A percentile compares a stretch with the other conserved stretches of the same genome.
Evolutionary conservation across 2,113 vertebrate genomes (phyloP).

Genomic region (Hyla sarda): DNA sequence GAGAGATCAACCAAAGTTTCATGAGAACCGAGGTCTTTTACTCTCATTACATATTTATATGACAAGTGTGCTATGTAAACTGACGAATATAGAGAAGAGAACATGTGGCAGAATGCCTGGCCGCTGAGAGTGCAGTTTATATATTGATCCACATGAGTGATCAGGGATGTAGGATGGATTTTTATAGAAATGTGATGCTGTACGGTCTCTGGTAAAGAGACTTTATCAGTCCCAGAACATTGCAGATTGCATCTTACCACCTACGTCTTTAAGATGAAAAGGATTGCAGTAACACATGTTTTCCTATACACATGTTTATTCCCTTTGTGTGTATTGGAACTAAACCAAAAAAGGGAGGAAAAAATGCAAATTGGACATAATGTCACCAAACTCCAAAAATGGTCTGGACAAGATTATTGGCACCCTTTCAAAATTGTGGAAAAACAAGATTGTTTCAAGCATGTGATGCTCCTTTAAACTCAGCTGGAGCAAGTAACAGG

Average conservation of each 20-base stretch:
- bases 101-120: not conserved
- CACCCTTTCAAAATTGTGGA: too few relatives aligned
- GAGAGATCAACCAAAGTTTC: not conserved
- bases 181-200: not conserved
- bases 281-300: too few relatives aligned
- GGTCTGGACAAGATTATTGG: too few relatives aligned
- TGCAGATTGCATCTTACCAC: not conserved
- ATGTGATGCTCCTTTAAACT: too few relatives aligned
- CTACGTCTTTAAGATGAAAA: too few relatives aligned
- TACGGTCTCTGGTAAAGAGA: not conserved
- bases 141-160: constrained; percentile 17
- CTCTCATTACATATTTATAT: constrained; percentile 24
- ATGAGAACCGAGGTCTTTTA: not conserved
- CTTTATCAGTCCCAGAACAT: not conserved
- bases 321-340: too few relatives aligned
- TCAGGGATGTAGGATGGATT: not conserved
- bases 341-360: too few relatives aligned
- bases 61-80: constrained; percentile 11
- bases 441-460: too few relatives aligned
- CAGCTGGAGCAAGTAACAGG: too few relatives aligned
- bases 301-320: too few relatives aligned
- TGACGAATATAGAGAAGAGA: not conserved
- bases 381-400: too few relatives aligned
- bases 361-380: too few relatives aligned
- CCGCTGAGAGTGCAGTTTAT: not conserved